Conservation (phyloP, 2,797 vertebrate genomes). For the Crocidura indochinensis region DNA sequence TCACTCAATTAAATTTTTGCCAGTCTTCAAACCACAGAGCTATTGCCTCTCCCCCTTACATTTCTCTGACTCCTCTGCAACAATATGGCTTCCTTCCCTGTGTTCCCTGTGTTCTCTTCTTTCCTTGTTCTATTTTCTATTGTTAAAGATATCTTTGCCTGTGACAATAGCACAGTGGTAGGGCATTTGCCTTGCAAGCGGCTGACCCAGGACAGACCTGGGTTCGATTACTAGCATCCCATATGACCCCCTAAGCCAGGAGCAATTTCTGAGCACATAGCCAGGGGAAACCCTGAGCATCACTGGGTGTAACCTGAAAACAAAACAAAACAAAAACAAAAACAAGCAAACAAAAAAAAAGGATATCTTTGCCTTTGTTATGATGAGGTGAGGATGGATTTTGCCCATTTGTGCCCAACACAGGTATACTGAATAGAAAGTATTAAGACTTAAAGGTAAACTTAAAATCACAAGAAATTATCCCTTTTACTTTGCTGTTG, state of each 20-base stretch:
- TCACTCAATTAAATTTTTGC: too few relatives aligned
- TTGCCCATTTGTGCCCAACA: constrained; percentile 22
- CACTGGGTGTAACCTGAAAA: too few relatives aligned
- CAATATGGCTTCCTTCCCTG: not conserved
- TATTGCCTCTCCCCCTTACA: not conserved
- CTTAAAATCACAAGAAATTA: constrained; percentile 9
- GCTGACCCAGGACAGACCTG: too few relatives aligned
- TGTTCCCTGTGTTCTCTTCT: constrained; percentile 10
- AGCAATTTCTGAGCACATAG: too few relatives aligned
- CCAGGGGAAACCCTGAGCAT: too few relatives aligned
- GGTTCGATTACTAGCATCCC: too few relatives aligned
- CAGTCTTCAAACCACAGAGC: not conserved
- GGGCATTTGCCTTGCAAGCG: too few relatives aligned
- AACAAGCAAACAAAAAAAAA: not conserved
- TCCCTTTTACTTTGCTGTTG: not conserved
- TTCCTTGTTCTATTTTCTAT: not conserved
- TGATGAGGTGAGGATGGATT: constrained; percentile 37
- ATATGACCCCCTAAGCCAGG: too few relatives aligned
- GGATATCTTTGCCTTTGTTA: constrained; percentile 33
- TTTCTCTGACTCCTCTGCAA: not conserved
- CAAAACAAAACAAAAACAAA: too few relatives aligned
- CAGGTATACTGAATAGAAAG: constrained; percentile 43
- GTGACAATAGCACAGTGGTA: too few relatives aligned
- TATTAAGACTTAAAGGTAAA: constrained; percentile 43
- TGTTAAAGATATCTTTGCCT: too few relatives aligned